phyloP scores from a whole-genome alignment of 2,113 vertebrate species.

The Myocastor coypus region DNA sequence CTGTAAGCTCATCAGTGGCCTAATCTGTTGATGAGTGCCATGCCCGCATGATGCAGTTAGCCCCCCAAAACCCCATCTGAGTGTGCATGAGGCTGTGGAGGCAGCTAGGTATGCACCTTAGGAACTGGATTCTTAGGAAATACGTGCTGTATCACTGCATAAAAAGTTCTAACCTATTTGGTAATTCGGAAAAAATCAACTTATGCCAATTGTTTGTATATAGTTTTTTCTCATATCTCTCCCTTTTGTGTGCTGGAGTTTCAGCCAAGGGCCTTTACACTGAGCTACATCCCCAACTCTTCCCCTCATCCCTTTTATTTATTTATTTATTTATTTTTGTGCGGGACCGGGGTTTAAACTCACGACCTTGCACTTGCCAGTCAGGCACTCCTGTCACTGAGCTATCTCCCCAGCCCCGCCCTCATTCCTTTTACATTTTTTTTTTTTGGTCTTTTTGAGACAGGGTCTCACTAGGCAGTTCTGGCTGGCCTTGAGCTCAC shows the following conservation, averaged over 20 bases:
- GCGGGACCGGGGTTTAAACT: no score
- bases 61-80: not conserved
- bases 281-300: not conserved
- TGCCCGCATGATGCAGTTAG: not conserved
- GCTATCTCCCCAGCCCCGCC: no score
- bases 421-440: no score
- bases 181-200: not conserved
- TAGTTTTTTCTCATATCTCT: slow-evolving; percentile 43
- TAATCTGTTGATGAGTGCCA: not conserved
- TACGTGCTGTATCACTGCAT: not conserved
- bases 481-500: no score
- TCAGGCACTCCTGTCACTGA: no score
- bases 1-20: not conserved
- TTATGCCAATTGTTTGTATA: not conserved
- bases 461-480: no score
- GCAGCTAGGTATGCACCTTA: not conserved
- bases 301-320: not conserved
- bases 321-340: no score
- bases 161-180: not conserved
- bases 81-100: not conserved
- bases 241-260: not conserved
- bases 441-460: no score
- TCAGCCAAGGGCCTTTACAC: not conserved
- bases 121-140: slow-evolving; percentile 6
- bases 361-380: no score